Evolutionary conservation across 2,888 invertebrate species (phyloP), one percentile per base, ranked within the genome.

Genomic region (Andrena fulva): DNA sequence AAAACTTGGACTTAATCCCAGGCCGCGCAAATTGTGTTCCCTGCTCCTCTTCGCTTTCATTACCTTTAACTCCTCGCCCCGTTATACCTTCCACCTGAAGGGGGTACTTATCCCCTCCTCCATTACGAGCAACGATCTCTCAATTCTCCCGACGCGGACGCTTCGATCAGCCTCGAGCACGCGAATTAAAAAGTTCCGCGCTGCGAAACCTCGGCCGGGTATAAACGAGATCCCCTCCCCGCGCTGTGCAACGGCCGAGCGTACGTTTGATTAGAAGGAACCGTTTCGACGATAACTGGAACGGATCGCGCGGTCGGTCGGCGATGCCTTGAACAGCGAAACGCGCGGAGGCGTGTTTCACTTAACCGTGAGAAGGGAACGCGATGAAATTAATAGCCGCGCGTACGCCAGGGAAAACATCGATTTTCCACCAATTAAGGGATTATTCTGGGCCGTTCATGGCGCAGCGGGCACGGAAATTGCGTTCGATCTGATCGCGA

Each of bases 1-100:
- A 91, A 56, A 91, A 90, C 85, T 91, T 86, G 84, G 80, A 87
- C 89, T 90, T 91, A 90, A 91, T 91, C 90, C 90, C 77, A 82
- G 82, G 83, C 82, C 83, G 89, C 83, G 89, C 89, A 91, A 91
- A 91, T 91, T 91, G 89, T 89, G 84, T 87, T 89, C 88, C 59
- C 66, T 84, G 85, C 82, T 87, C 87, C 91, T 91, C 77, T 86
- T 86, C 82, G 89, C 89, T 92, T 91, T 91, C 90, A 90, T 91
- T 91, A 90, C 84, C 85, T 82, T 69, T 67, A 70, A 73, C 85
- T 70, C 69, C 68, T 42, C 48, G 62, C 63, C 12, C 73, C 66
- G 66, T 70, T 69, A 56, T 59, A 60, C 29, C 72, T 63, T 73
- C 50, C 64, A 71, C 42, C 63, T 31, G 74, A 56, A 66, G 66